Evolutionary conservation across 2,113 vertebrate species (phyloP), one percentile per base, ranked within the genome.

Genomic region (Chloropsis hardwickii): DNA sequence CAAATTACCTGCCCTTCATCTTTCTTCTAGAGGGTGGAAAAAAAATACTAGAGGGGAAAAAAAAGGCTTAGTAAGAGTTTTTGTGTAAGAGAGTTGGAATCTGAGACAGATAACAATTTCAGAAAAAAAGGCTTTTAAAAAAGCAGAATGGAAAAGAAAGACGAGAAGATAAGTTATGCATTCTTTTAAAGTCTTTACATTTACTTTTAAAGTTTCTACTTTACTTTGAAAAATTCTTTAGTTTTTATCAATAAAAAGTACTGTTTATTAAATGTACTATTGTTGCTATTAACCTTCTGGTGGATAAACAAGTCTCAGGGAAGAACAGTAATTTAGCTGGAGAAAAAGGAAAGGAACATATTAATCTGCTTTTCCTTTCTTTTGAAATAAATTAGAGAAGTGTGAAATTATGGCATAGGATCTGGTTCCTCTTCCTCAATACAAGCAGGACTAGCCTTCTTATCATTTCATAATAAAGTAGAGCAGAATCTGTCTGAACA

Each of bases 351-450:
- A 84, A 17, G 11, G 44, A 81, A 76, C 28, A 27, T 15, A 51
- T 11, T 50, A 33, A 74, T 64, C 28, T 78, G 12, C 23, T 92
- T 94, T 94, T 79, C 65, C 58, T 78, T 90, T 94, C 67, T 45
- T 71, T 91, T 79, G 77, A 92, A 94, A 31, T 39, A 86, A 95
- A 93, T 81, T 91, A 79, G 40, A 69, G 93, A 97, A 97, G 65
- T 5, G 3, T 78, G 77, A 92, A 89, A 77, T 92, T 40, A 84
- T 10, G 33, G 35, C 37, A 81, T 8, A 81, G 31, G 39, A 87
- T 84, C 24, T 73, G 40, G 47, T 94, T 96, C 44, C 60, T 88
- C 84, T 95, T 94, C 56, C 69, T 81, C 85, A 65, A 74, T 48
- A 44, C 16, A 89, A 84, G 40, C 9, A 58, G 42, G 45, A 62